Percentiles rank a stretch among this genome's conserved stretches.
phyloP scores from a whole-genome alignment of 2,797 vertebrate species.

The Rhinichthys osculus region DNA sequence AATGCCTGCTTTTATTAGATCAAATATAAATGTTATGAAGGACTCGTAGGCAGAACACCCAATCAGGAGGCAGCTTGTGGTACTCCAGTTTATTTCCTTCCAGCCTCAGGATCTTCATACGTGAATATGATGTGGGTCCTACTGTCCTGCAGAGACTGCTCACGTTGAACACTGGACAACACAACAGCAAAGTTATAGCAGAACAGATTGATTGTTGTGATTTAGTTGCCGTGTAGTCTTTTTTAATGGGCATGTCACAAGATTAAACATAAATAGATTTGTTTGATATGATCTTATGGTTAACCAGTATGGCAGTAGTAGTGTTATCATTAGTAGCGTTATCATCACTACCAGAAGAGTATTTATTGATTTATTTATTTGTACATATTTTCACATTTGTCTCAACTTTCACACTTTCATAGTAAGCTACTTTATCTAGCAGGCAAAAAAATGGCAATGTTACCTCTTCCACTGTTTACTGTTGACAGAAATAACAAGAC shows the following conservation, averaged over 20 bases:
- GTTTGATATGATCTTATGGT: not conserved
- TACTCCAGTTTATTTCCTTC: constrained; percentile 78
- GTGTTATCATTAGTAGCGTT: not conserved
- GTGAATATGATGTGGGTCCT: constrained; percentile 76
- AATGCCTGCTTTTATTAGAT: constrained; percentile 35
- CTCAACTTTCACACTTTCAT: not conserved
- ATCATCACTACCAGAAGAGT: not conserved
- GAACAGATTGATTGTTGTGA: not conserved
- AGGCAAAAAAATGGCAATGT: not conserved
- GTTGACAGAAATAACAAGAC: not conserved
- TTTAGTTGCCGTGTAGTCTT: not conserved
- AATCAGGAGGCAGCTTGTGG: constrained; percentile 77
- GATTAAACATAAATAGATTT: not conserved
- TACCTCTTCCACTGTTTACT: not conserved
- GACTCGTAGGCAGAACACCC: constrained; percentile 79
- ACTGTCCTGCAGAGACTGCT: constrained; percentile 79
- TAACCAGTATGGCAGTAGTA: not conserved
- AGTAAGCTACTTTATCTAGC: not conserved
- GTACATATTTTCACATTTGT: not conserved
- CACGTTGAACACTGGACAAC: constrained; percentile 75
- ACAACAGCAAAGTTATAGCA: constrained; percentile 45
- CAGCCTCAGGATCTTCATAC: constrained; percentile 77
- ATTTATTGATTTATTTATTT: not conserved
- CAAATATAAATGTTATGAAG: constrained; percentile 75
- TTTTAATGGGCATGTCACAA: not conserved